A percentile compares a stretch with the other conserved stretches of the same genome.
These are phyloP conservation scores for Clamator glandarius DNA, from an alignment of 2,797 vertebrate species.

Conservation along the genomic window DNA sequence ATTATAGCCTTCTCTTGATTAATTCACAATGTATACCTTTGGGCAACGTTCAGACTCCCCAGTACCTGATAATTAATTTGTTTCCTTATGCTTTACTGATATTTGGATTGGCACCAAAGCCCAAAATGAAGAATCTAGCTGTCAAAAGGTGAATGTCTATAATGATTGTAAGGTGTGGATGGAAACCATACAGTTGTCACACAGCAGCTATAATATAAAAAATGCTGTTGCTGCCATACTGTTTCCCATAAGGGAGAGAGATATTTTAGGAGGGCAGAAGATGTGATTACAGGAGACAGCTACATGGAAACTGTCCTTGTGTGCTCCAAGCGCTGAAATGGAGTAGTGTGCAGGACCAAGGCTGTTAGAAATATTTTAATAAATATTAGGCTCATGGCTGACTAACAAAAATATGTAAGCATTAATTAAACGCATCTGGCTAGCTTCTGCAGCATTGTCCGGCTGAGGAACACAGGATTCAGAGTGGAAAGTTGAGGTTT, in stretches of 20 bases:
- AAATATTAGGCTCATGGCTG: neutral
- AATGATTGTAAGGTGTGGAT: slow-evolving; percentile 60
- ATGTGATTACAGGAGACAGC: slow-evolving; percentile 34
- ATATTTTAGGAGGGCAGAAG: slow-evolving; percentile 68
- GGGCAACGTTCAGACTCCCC: slow-evolving; percentile 44
- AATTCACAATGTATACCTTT: slow-evolving; percentile 21
- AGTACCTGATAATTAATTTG: slow-evolving; percentile 65
- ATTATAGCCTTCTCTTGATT: neutral
- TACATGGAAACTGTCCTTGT: neutral
- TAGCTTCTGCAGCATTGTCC: neutral
- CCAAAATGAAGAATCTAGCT: slow-evolving; percentile 59
- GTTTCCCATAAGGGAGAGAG: slow-evolving; percentile 49
- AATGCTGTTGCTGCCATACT: slow-evolving; percentile 49
- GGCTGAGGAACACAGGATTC: neutral
- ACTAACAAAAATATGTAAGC: neutral
- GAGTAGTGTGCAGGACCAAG: neutral
- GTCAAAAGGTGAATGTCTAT: slow-evolving; percentile 67
- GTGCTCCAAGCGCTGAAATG: neutral
- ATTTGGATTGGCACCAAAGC: slow-evolving; percentile 65
- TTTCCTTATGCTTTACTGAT: slow-evolving; percentile 60
- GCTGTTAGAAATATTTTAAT: neutral
- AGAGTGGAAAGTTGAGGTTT: neutral
- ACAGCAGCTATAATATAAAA: slow-evolving; percentile 55
- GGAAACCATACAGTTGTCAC: slow-evolving; percentile 50
- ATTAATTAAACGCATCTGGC: neutral